Conservation (phyloP, 1,140 invertebrate genomes). For the Lordiphosa mommai region DNA sequence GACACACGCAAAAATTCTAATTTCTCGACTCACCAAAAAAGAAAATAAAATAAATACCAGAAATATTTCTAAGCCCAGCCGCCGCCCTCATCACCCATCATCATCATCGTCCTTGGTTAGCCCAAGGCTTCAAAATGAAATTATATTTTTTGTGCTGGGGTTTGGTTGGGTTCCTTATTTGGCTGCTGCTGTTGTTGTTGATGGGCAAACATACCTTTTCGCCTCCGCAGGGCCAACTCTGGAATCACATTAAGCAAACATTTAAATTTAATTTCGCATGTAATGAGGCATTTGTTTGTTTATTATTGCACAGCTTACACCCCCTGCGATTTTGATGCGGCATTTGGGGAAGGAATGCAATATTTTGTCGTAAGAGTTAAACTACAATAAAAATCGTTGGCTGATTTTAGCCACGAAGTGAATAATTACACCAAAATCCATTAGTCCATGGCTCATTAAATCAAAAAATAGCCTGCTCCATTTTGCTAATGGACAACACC, state of each 20-base stretch:
- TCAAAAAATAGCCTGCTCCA: constrained; percentile 76
- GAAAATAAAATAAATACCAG: constrained; percentile 56
- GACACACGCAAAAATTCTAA: constrained; percentile 66
- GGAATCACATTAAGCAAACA: constrained; percentile 78
- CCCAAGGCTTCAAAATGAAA: constrained; percentile 74
- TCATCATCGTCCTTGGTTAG: constrained; percentile 59
- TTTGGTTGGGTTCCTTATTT: constrained; percentile 56
- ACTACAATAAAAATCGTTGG: constrained; percentile 23
- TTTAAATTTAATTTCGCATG: constrained; percentile 80
- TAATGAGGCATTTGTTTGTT: constrained; percentile 79
- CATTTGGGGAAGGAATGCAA: background rate
- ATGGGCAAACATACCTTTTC: constrained; percentile 34
- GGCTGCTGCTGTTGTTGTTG: background rate
- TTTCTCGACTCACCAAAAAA: constrained; percentile 56
- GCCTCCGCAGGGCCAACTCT: constrained; percentile 45
- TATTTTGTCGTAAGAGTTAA: background rate
- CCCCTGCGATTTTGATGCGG: constrained; percentile 35
- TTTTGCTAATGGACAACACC: constrained; percentile 76
- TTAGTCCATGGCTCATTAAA: constrained; percentile 78
- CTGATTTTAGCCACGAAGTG: constrained; percentile 29
- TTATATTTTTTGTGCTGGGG: constrained; percentile 74
- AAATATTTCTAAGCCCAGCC: constrained; percentile 72
- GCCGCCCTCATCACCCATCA: constrained; percentile 17
- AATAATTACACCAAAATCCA: constrained; percentile 58
- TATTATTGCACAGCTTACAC: constrained; percentile 54